These are phyloP conservation scores for Hyposoter dolosus DNA, from an alignment of 2,888 invertebrate species.

Conservation along the genomic window DNA sequence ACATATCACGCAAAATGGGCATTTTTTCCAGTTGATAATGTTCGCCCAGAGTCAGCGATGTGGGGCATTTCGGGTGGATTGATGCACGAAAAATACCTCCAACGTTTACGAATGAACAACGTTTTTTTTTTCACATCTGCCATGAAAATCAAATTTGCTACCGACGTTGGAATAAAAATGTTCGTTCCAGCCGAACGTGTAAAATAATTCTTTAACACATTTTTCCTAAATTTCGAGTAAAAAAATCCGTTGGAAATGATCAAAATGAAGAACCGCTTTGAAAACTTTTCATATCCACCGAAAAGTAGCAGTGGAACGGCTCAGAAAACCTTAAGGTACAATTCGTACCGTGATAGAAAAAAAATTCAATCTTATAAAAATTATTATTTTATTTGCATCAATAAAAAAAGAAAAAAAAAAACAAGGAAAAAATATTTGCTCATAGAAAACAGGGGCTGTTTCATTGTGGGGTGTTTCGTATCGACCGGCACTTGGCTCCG, in stretches of 20 bases:
- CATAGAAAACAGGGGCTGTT: conserved; percentile 73
- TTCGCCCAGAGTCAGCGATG: not conserved
- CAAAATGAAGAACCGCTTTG: too few relatives aligned
- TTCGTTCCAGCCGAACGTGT: too few relatives aligned
- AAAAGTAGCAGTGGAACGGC: too few relatives aligned
- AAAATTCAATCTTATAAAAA: too few relatives aligned
- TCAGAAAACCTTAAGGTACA: too few relatives aligned
- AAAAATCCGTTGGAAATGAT: too few relatives aligned
- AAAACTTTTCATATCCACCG: too few relatives aligned
- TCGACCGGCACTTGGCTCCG: conserved; percentile 79
- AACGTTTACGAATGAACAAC: not conserved
- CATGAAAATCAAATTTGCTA: not conserved
- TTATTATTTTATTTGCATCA: not conserved
- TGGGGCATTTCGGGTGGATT: not conserved
- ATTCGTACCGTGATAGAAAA: too few relatives aligned
- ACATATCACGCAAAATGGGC: conserved; percentile 1
- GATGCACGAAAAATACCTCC: conserved; percentile 2
- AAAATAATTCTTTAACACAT: too few relatives aligned
- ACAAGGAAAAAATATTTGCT: not conserved
- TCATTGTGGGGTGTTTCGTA: conserved; percentile 78
- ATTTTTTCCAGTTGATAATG: conserved; percentile 1
- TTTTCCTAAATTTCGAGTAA: too few relatives aligned
- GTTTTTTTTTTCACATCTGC: not conserved
- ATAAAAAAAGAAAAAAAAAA: not conserved
- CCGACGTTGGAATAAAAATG: not conserved